Conservation (phyloP, 2,113 vertebrate species). For the Miniopterus natalensis region DNA sequence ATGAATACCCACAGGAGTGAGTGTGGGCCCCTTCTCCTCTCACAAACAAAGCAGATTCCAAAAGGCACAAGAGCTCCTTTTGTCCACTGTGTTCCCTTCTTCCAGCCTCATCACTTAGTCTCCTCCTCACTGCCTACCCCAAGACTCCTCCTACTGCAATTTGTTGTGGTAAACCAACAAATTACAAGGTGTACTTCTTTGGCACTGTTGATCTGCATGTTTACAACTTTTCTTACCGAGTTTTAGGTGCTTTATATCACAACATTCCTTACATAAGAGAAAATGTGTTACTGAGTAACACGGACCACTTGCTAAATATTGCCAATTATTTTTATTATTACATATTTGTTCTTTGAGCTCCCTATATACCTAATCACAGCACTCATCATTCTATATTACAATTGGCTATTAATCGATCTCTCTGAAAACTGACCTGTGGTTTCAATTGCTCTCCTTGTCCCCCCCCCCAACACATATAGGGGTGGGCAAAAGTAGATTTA, state of each 20-base stretch:
- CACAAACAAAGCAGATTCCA: slow-evolving; percentile 41
- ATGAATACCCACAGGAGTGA: not conserved
- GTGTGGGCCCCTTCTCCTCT: not conserved
- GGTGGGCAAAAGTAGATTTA: not conserved
- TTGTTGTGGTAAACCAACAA: not conserved
- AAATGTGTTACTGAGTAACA: not conserved
- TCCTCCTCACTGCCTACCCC: not conserved
- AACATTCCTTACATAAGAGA: not conserved
- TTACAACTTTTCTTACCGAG: not conserved
- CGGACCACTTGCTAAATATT: not conserved
- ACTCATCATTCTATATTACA: not conserved
- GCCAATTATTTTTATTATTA: slow-evolving; percentile 14
- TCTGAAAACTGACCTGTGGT: not conserved
- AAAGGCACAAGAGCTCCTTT: not conserved
- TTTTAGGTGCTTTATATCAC: not conserved
- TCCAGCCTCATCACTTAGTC: not conserved
- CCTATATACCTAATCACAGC: not conserved
- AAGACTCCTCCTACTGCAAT: not conserved
- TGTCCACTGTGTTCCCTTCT: not conserved
- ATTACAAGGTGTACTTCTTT: not conserved
- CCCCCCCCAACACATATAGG: not conserved
- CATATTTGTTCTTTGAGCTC: not conserved
- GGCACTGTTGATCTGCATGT: not conserved
- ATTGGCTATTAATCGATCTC: not conserved
- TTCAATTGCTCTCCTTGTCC: not conserved